Evolutionary conservation across 2,888 invertebrate species (phyloP).

Genomic region (Melipona beecheii): DNA sequence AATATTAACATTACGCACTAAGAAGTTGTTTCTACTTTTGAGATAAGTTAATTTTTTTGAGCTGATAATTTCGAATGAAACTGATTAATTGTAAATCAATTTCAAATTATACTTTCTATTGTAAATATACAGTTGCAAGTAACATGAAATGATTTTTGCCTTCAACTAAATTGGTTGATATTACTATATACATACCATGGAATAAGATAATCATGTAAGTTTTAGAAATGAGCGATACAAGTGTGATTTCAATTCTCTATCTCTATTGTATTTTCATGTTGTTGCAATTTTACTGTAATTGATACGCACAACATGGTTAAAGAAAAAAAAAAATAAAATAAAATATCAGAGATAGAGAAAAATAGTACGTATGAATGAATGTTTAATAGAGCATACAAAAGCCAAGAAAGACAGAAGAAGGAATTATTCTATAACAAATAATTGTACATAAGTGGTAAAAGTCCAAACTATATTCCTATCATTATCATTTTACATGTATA

Average conservation of each 20-base stretch:
- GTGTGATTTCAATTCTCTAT: constrained; percentile 53
- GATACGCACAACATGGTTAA: constrained; percentile 44
- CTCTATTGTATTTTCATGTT: constrained; percentile 48
- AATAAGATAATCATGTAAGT: constrained; percentile 76
- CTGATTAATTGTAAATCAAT: neutral
- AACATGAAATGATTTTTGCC: constrained; percentile 62
- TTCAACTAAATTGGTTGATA: constrained; percentile 69
- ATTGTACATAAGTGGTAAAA: constrained; percentile 83
- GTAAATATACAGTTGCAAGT: constrained; percentile 52
- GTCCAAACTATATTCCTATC: constrained; percentile 82
- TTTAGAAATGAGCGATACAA: constrained; percentile 72
- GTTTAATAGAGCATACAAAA: constrained; percentile 55
- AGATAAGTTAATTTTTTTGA: constrained; percentile 12
- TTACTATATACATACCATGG: constrained; percentile 75
- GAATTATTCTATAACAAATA: constrained; percentile 70
- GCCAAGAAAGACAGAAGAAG: constrained; percentile 62
- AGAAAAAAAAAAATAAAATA: constrained; percentile 17
- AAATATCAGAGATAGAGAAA: constrained; percentile 42
- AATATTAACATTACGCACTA: neutral
- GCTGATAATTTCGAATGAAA: constrained; percentile 5
- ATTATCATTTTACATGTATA: constrained; percentile 77
- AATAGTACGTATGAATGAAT: constrained; percentile 56
- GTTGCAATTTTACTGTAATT: constrained; percentile 36
- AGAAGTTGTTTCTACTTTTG: constrained; percentile 18
- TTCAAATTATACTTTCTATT: constrained; percentile 2